phyloP scores from a whole-genome alignment of 2,113 vertebrate species.

The Zosterops borbonicus region DNA sequence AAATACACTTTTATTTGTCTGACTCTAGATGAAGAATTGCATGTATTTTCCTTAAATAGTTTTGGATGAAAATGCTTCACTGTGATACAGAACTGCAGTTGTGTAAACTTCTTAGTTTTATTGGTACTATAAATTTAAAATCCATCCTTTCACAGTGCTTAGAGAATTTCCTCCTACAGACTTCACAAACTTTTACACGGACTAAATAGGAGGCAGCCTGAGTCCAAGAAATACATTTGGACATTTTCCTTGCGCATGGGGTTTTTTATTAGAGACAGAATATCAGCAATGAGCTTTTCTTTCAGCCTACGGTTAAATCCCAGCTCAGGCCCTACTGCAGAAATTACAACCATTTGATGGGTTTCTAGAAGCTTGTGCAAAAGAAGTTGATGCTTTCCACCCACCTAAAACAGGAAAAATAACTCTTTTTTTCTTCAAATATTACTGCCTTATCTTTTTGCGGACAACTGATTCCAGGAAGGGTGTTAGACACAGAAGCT shows the following conservation, averaged over 20 bases:
- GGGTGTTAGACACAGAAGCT: background rate
- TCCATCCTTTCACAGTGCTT: background rate
- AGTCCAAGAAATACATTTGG: background rate
- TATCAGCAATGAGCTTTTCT: background rate
- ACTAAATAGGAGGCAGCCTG: background rate
- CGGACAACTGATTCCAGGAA: background rate
- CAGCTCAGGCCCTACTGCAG: background rate
- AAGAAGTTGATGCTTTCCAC: background rate
- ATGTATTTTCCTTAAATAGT: constrained; percentile 25
- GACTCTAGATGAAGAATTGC: background rate
- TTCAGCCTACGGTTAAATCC: background rate
- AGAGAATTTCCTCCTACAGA: background rate
- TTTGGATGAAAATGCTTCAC: background rate
- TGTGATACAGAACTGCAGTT: background rate
- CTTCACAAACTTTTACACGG: background rate
- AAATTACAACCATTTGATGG: background rate
- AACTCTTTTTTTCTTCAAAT: background rate
- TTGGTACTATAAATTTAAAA: background rate
- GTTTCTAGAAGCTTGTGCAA: background rate
- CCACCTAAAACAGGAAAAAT: background rate
- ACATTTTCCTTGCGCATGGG: background rate
- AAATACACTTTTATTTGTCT: constrained; percentile 16
- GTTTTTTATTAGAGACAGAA: background rate
- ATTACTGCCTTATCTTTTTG: background rate
- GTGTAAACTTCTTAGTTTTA: background rate